A percentile compares a stretch with the other conserved stretches of the same genome.
Conservation (phyloP, 1,140 invertebrate genomes). For the Lepidurus couesii region DNA sequence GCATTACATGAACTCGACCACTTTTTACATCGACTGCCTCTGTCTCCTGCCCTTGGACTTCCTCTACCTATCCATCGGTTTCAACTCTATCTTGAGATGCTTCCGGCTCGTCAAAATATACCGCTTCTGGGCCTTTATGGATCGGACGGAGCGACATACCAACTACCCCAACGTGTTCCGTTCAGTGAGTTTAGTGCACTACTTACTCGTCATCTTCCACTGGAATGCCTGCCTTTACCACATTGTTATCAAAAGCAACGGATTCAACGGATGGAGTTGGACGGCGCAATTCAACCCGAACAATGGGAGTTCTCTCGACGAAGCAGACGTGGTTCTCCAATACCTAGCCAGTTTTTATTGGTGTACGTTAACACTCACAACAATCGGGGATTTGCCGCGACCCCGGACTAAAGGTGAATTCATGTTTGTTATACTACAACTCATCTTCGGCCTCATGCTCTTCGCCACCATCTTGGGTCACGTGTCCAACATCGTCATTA, state of each 20-base stretch:
- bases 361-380: conserved; percentile 92
- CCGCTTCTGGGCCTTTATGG: conserved; percentile 97
- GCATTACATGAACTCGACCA: conserved; percentile 98
- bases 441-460: conserved; percentile 81
- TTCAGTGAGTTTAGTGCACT: conserved; percentile 86
- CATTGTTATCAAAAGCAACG: conserved; percentile 87
- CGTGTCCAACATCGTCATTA: conserved; percentile 92
- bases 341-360: conserved; percentile 97
- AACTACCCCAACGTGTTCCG: conserved; percentile 98
- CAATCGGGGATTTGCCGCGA: conserved; percentile 63
- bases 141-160: conserved; percentile 94
- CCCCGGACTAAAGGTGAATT: conserved; percentile 84
- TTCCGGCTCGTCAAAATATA: conserved; percentile 98
- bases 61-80: conserved; percentile 95
- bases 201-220: conserved; percentile 96
- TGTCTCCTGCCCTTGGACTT: conserved; percentile 96
- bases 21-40: conserved; percentile 97
- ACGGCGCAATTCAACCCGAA: conserved; percentile 25
- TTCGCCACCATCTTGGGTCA: conserved; percentile 89
- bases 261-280: conserved; percentile 28
- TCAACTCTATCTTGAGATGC: conserved; percentile 92
- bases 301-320: conserved; percentile 55
- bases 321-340: conserved; percentile 82
- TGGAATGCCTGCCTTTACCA: conserved; percentile 98
- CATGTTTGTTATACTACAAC: conserved; percentile 80